Conservation (phyloP, 2,888 invertebrate genomes). For the Ochropleura plecta region DNA sequence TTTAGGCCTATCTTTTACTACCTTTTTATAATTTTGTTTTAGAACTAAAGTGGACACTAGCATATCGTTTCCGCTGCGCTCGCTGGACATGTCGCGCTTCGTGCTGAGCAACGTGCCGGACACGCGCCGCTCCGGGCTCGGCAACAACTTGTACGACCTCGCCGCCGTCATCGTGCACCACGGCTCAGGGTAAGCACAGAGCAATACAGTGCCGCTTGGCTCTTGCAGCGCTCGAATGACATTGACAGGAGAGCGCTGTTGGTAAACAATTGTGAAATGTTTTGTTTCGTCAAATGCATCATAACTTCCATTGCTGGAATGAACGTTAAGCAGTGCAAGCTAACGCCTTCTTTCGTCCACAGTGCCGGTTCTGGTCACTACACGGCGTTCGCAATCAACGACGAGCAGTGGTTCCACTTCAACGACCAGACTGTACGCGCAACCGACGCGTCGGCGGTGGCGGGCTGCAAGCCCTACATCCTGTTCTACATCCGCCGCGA, state of each 20-base stretch:
- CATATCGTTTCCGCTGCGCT: constrained; percentile 94
- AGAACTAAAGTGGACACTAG: constrained; percentile 94
- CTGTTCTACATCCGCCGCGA: constrained; percentile 95
- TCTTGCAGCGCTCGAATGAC: background rate
- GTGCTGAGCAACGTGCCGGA: constrained; percentile 92
- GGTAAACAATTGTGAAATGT: background rate
- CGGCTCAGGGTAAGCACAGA: constrained; percentile 92
- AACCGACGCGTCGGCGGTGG: constrained; percentile 92
- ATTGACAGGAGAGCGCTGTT: background rate
- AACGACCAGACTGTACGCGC: constrained; percentile 96
- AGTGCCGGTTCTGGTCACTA: constrained; percentile 96
- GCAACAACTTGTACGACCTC: constrained; percentile 93
- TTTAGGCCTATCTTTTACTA: background rate
- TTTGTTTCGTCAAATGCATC: too few relatives aligned
- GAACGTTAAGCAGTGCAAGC: background rate
- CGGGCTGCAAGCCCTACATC: constrained; percentile 95
- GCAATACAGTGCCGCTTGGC: background rate
- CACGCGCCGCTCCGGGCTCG: constrained; percentile 91
- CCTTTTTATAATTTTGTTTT: constrained; percentile 22
- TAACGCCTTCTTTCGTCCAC: constrained; percentile 35
- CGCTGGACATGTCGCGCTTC: constrained; percentile 95
- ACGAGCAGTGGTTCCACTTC: constrained; percentile 96
- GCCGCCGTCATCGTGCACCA: constrained; percentile 96
- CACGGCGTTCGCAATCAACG: constrained; percentile 95
- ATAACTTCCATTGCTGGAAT: background rate